Percentiles rank a stretch among this genome's conserved stretches.
Evolutionary conservation across 2,888 invertebrate genomes (phyloP).

Genomic region (Volucella inanis): DNA sequence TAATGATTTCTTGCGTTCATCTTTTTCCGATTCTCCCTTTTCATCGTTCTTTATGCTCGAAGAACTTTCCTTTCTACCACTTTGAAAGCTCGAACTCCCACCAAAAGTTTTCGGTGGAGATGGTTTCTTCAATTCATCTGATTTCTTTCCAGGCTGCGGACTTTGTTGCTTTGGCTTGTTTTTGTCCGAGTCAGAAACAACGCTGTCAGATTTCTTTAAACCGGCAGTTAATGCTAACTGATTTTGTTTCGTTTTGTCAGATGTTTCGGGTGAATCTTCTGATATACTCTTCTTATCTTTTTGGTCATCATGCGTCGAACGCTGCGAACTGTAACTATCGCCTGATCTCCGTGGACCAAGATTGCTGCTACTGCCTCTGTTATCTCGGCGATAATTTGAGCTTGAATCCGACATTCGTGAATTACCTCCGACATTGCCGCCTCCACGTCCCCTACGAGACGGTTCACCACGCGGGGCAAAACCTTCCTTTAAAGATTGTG

Average conservation of each 20-base stretch:
- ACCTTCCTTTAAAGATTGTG: constrained; percentile 85
- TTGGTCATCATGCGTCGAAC: constrained; percentile 79
- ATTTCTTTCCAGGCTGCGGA: constrained; percentile 68
- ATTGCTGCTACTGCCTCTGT: constrained; percentile 82
- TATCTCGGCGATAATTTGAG: constrained; percentile 79
- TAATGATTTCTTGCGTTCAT: constrained; percentile 77
- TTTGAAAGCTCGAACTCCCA: constrained; percentile 68
- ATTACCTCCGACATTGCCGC: constrained; percentile 84
- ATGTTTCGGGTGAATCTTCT: constrained; percentile 80
- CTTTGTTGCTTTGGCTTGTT: constrained; percentile 77
- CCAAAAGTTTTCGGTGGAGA: constrained; percentile 78
- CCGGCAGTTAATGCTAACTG: constrained; percentile 88
- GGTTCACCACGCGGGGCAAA: constrained; percentile 95
- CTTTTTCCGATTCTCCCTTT: constrained; percentile 90
- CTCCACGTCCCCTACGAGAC: constrained; percentile 92
- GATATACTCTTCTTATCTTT: constrained; percentile 79
- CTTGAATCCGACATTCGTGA: constrained; percentile 79
- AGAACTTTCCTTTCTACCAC: constrained; percentile 75
- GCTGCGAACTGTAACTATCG: constrained; percentile 61
- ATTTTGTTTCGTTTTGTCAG: constrained; percentile 88
- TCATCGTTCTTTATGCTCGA: constrained; percentile 83
- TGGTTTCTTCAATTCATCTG: constrained; percentile 63
- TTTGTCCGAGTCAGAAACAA: constrained; percentile 72
- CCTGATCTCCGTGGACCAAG: constrained; percentile 88
- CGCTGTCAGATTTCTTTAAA: constrained; percentile 81